Base-by-base conservation (phyloP, 2,888 invertebrate genomes). In the Trachelus troglodyta region DNA sequence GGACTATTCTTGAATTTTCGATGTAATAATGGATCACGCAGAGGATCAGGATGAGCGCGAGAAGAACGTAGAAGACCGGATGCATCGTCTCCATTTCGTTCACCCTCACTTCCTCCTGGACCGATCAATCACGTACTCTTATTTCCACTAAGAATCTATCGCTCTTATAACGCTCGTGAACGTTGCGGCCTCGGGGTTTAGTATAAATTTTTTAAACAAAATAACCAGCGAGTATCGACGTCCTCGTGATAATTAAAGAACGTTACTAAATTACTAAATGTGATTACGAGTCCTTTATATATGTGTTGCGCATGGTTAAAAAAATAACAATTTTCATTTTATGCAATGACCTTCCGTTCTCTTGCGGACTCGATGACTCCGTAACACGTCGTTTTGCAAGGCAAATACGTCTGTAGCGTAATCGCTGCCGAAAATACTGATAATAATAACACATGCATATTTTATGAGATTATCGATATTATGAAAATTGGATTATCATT, bases 11-110 rank as follows among this genome's bases (percentile, higher is more conserved):
- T 35, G 78, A 79, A 11, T 81, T 87, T 68, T 89, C 86, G 0
- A 89, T 83, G 69, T 91, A 90, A 81, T 88, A 91, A 80, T 92
- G 88, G 33, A 87, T 69, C 11, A 86, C 88, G 73, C 86, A 82
- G 33, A 92, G 84, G 12, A 84, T 79, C 11, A 87, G 76, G 4
- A 90, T 80, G 0, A 89, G 83, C 3, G 89, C 40, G 23, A 88
- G 77, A 23, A 92, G 80, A 0, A 89, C 86, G 83, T 90, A 90
- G 79, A 89, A 89, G 23, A 56, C 56, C 56, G 56, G 56, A 56
- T 56, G 56, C 56, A 56, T 79, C 12, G 83, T 85, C 33, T 88
- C 88, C 89, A 89, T 89, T 69, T 82, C 85, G 33, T 34, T 68
- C 23, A 56, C 56, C 56, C 56, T 56, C 56, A 56, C 56, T 56